A percentile compares a stretch with the other conserved stretches of the same genome.
Conservation (phyloP, 2,797 vertebrate genomes). For the Brotula barbata region DNA sequence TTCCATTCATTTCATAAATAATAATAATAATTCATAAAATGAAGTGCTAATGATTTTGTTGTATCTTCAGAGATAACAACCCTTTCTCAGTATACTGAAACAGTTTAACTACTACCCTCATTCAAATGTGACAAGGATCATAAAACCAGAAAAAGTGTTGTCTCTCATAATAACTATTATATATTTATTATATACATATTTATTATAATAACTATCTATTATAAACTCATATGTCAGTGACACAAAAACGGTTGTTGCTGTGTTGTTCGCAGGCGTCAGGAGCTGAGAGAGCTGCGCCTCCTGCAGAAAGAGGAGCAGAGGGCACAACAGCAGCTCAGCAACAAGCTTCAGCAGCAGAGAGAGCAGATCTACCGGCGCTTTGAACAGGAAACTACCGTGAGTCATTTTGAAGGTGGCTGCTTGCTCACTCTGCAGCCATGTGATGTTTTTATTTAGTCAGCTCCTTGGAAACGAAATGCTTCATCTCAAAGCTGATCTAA, state of each 20-base stretch:
- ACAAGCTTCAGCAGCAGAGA: slow-evolving; percentile 92
- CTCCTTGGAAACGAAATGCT: slow-evolving; percentile 21
- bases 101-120: not conserved
- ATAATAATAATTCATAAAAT: no score
- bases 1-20: no score
- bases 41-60: no score
- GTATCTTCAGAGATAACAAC: not conserved
- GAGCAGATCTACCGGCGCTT: slow-evolving; percentile 94
- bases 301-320: slow-evolving; percentile 98
- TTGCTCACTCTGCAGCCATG: slow-evolving; percentile 1
- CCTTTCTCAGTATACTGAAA: slow-evolving; percentile 2
- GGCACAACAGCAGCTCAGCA: slow-evolving; percentile 94
- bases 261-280: slow-evolving; percentile 96
- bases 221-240: no score
- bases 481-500: slow-evolving; percentile 15
- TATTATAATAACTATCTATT: no score
- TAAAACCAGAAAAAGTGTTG: not conserved
- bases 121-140: not conserved
- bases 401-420: no score
- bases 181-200: no score
- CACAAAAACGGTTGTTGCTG: not conserved
- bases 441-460: slow-evolving; percentile 4
- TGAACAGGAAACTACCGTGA: slow-evolving; percentile 94
- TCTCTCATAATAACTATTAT: not conserved
- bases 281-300: slow-evolving; percentile 92